Conservation (phyloP, 2,797 vertebrate genomes). For the Spheniscus humboldti region DNA sequence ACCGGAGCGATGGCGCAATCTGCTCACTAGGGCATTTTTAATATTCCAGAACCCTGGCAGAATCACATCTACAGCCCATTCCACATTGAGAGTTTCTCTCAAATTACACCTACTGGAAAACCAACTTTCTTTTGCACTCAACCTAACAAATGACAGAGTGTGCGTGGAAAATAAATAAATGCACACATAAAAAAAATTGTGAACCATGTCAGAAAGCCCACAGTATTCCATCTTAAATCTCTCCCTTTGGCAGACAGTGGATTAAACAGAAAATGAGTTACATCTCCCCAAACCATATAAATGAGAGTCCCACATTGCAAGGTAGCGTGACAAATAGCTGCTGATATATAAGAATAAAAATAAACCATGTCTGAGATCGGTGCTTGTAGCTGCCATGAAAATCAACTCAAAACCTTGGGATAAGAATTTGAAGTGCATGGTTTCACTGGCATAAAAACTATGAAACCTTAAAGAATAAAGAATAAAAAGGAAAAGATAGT, state of each 20-base stretch:
- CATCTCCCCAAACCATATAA: conserved; percentile 36
- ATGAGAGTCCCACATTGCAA: neutral
- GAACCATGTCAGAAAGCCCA: conserved; percentile 19
- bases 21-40: neutral
- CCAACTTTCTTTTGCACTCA: neutral
- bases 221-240: conserved; percentile 36
- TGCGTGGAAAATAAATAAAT: neutral
- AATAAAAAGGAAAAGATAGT: neutral
- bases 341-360: conserved; percentile 41
- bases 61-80: neutral
- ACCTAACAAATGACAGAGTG: neutral
- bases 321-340: conserved; percentile 60
- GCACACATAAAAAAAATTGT: neutral
- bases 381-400: conserved; percentile 18
- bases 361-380: conserved; percentile 24
- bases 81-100: neutral
- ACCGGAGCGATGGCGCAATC: neutral
- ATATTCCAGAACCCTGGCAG: neutral
- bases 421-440: neutral
- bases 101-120: neutral
- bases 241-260: conserved; percentile 43
- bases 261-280: conserved; percentile 65
- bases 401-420: conserved; percentile 12
- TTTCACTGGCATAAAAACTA: neutral
- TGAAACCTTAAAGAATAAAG: neutral